Conservation (phyloP, 2,888 invertebrate species). For the Hydriomena furcata region DNA sequence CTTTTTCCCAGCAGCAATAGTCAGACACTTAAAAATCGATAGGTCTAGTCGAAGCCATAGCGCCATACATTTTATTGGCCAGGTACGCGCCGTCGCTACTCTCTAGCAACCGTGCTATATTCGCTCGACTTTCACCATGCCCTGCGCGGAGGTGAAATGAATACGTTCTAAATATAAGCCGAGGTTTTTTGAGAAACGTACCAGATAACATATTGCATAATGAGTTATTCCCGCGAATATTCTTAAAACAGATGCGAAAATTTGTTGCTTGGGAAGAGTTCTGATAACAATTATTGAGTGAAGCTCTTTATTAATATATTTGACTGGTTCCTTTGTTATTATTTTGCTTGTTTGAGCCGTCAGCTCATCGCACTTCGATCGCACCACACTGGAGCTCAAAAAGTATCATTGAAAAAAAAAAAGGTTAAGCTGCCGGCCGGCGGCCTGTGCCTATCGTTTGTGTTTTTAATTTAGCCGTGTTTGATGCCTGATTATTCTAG, state of each 20-base stretch:
- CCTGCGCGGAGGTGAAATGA: conserved; percentile 49
- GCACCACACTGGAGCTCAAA: no score
- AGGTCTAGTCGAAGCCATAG: conserved; percentile 21
- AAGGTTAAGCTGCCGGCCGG: no score
- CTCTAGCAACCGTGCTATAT: neutral
- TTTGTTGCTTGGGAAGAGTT: no score
- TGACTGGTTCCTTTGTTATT: no score
- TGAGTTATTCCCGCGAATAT: conserved; percentile 6
- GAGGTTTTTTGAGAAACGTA: conserved; percentile 25
- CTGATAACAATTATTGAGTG: no score
- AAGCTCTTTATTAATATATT: no score
- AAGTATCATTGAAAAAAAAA: no score
- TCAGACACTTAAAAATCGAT: conserved; percentile 24
- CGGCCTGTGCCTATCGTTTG: no score
- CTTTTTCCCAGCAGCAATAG: neutral
- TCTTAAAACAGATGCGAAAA: neutral
- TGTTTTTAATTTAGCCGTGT: no score
- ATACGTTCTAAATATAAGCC: conserved; percentile 48
- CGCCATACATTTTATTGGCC: conserved; percentile 27
- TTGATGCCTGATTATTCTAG: no score
- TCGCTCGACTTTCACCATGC: conserved; percentile 42
- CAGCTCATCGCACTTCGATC: no score
- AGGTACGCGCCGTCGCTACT: conserved; percentile 17
- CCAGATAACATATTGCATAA: conserved; percentile 18
- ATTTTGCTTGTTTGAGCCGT: no score